A percentile compares a stretch with the other conserved stretches of the same genome.
phyloP scores from a whole-genome alignment of 2,113 vertebrate species.

The Beaufortia kweichowensis region DNA sequence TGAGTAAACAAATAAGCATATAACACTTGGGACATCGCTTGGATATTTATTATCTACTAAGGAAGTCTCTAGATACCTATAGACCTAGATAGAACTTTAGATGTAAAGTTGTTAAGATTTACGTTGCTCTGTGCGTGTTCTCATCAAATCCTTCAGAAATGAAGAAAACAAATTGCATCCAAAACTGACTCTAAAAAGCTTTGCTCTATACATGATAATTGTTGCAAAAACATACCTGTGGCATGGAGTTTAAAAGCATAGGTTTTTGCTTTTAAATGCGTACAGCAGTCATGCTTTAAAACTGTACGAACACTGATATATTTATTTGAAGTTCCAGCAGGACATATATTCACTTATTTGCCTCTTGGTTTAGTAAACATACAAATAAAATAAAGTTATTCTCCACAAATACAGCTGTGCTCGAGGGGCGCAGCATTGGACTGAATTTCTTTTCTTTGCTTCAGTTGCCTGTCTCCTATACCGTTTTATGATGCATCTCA shows the following conservation, averaged over 20 bases:
- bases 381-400: constrained; percentile 55
- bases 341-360: background rate
- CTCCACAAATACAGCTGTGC: constrained; percentile 56
- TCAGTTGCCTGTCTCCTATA: constrained; percentile 54
- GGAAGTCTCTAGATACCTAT: background rate
- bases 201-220: background rate
- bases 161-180: background rate
- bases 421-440: constrained; percentile 51
- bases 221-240: background rate
- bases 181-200: background rate
- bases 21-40: constrained; percentile 49
- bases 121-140: background rate
- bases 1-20: constrained; percentile 52
- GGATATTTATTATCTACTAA: constrained; percentile 47
- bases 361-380: constrained; percentile 16
- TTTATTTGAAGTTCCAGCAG: background rate
- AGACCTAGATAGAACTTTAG: constrained; percentile 33
- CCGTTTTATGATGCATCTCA: constrained; percentile 65
- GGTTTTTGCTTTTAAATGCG: background rate
- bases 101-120: constrained; percentile 24
- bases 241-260: background rate
- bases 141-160: constrained; percentile 14
- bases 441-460: constrained; percentile 55
- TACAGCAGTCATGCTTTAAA: background rate
- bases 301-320: background rate